phyloP scores from a whole-genome alignment of 92 coral and sea anemone species.

The Epizoanthus stellaris region DNA sequence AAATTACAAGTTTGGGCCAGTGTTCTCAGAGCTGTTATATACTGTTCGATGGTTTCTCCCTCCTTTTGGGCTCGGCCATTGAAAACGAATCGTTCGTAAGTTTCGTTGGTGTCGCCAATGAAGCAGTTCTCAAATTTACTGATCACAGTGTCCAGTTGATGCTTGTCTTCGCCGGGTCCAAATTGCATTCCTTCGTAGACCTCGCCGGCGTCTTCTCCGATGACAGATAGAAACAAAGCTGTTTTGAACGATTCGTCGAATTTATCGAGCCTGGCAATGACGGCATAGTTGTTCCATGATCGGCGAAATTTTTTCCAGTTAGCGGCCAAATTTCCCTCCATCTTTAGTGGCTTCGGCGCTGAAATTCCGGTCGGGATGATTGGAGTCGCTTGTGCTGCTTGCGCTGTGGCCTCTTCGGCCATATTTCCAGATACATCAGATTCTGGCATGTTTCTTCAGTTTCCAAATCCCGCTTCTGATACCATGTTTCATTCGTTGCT shows the following conservation, averaged over 20 bases:
- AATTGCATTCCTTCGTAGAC: slow-evolving; percentile 45
- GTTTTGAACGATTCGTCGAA: slow-evolving; percentile 36
- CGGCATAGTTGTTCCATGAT: slow-evolving; percentile 56
- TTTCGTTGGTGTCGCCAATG: slow-evolving; percentile 54
- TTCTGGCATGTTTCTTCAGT: too few species aligned
- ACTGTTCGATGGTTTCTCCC: slow-evolving; percentile 34
- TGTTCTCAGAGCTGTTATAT: slow-evolving; percentile 38
- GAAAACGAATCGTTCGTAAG: slow-evolving; percentile 44
- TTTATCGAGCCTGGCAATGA: not conserved
- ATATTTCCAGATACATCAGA: too few species aligned
- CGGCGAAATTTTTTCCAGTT: slow-evolving; percentile 47
- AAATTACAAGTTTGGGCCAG: slow-evolving; percentile 60
- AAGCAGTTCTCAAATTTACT: slow-evolving; percentile 29
- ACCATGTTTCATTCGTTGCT: too few species aligned
- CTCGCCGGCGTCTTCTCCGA: slow-evolving; percentile 54
- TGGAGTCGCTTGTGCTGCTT: not conserved
- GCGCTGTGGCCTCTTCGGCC: too few species aligned
- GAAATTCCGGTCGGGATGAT: not conserved
- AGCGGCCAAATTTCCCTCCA: slow-evolving; percentile 18
- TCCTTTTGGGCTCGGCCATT: slow-evolving; percentile 45
- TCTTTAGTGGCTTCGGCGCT: slow-evolving; percentile 43
- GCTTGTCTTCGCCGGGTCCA: slow-evolving; percentile 27
- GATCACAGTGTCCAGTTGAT: slow-evolving; percentile 32
- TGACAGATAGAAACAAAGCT: slow-evolving; percentile 37
- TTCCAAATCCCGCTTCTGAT: too few species aligned